Base-by-base conservation (phyloP, 1,140 invertebrate species). In the Arctopsyche grandis region DNA sequence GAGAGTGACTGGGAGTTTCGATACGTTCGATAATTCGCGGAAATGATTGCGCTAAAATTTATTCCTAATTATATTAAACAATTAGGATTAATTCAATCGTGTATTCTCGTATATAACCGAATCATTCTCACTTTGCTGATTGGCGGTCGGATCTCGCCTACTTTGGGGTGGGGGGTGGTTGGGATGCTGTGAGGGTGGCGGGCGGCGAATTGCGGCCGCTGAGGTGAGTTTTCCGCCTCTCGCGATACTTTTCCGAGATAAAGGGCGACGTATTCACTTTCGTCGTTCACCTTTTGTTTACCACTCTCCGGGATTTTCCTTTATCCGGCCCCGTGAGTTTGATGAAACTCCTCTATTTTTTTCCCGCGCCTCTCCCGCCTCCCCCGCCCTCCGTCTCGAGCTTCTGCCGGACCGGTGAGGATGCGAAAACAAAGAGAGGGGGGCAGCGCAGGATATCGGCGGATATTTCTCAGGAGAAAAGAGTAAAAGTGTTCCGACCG, bases 371-470 rank as follows among this genome's bases (percentile, higher is more conserved):
- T 74, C 44, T 48, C 12, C 21, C 63, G 14, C 58, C 9, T 19
- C 58, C 21, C 21, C 58, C 4, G 1, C 12, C 48, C 48, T 52
- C 10, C 12, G 4, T 52, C 12, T 52, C 48, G 12, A 52, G 43
- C 38, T 76, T 38, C 22, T 56, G 16, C 60, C 60, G 75, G 56
- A 14, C 48, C 48, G 16, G 48, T 52, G 48, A 52, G 16, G 77
- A 74, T 74, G 77, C n/a, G 77, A 79, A 79, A 79, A 79, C 78
- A 79, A 79, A 79, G 78, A 48, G 69, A 52, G 12, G 48, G 29
- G 29, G 1, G 29, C 7, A 7, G 29, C 3, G 29, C 29, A 52
- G 21, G 74, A 79, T 79, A 78, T 21, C 69, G 70, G 63, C 16
- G 77, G 43, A 44, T 60, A 58, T 79, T 79, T 44, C 56, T 66